Conservation (phyloP, 2,797 vertebrate species). For the Echeneis naucrates region DNA sequence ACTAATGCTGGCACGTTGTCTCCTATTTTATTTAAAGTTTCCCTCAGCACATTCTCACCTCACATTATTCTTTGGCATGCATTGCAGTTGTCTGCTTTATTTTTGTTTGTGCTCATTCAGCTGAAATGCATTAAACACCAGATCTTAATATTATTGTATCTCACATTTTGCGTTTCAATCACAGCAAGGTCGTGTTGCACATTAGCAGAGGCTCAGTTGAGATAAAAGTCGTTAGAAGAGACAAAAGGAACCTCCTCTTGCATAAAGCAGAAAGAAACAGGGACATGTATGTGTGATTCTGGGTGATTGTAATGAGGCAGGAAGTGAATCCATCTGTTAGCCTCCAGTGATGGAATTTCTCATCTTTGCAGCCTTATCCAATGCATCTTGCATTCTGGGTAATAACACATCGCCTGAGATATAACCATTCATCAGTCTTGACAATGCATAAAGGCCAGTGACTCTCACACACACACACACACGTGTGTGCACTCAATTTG, state of each 20-base stretch:
- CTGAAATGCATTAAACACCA: conserved; percentile 1
- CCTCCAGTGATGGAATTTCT: conserved; percentile 38
- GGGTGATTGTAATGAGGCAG: conserved; percentile 31
- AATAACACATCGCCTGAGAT: conserved; percentile 62
- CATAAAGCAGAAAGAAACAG: conserved; percentile 1
- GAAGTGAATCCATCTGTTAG: conserved; percentile 29
- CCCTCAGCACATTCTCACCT: conserved; percentile 38
- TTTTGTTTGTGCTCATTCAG: conserved; percentile 8
- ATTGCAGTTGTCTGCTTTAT: conserved; percentile 14
- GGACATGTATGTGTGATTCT: conserved; percentile 19
- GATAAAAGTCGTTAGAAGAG: not conserved
- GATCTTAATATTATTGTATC: not conserved
- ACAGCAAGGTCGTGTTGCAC: not conserved
- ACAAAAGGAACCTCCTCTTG: conserved; percentile 12
- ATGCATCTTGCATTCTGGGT: conserved; percentile 65
- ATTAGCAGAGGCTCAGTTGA: conserved; percentile 7
- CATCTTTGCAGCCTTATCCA: conserved; percentile 37
- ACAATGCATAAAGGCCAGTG: conserved; percentile 34
- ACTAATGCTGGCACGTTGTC: conserved; percentile 9
- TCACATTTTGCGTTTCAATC: conserved; percentile 11
- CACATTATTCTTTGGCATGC: conserved; percentile 27
- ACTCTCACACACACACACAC: conserved; percentile 7
- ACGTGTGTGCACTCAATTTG: not conserved
- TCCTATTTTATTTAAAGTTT: conserved; percentile 36
- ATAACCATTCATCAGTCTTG: conserved; percentile 66